These are phyloP conservation scores for Pogonognathellus flavescens DNA, from an alignment of 1,140 invertebrate genomes.

Conservation along the genomic window DNA sequence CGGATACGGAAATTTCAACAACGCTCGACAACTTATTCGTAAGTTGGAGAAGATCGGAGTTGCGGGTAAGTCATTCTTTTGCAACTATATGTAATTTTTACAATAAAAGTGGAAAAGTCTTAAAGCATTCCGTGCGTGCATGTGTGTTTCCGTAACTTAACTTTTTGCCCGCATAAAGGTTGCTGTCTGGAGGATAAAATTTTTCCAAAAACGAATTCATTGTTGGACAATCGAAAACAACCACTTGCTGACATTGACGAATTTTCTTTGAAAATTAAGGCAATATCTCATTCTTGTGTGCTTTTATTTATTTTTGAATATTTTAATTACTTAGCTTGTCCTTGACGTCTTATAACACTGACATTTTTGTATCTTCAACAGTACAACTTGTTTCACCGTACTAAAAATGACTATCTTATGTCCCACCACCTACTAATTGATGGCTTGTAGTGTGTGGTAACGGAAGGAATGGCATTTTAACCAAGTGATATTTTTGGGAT, in stretches of 20 bases:
- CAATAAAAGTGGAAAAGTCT: no score
- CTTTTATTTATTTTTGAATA: neutral
- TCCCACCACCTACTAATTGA: neutral
- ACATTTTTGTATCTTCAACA: no score
- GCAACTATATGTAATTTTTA: no score
- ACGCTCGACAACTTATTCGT: constrained; percentile 71
- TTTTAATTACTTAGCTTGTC: no score
- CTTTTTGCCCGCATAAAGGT: constrained; percentile 56
- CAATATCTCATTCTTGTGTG: constrained; percentile 51
- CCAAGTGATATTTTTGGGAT: neutral
- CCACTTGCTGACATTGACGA: constrained; percentile 72
- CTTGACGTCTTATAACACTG: no score
- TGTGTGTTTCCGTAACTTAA: no score
- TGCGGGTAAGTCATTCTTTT: constrained; percentile 70
- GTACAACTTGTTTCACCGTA: neutral
- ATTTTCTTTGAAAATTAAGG: constrained; percentile 72
- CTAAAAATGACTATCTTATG: neutral
- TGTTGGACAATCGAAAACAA: constrained; percentile 71
- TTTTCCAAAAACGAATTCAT: constrained; percentile 73
- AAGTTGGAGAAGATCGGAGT: constrained; percentile 72
- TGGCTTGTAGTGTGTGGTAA: neutral
- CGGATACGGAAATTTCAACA: constrained; percentile 73
- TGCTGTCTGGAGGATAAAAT: constrained; percentile 73
- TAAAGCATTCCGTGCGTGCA: no score
- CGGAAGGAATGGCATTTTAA: neutral